These are phyloP conservation scores for Drosophila oshimai DNA, from an alignment of 1,140 invertebrate genomes.

Conservation along the genomic window DNA sequence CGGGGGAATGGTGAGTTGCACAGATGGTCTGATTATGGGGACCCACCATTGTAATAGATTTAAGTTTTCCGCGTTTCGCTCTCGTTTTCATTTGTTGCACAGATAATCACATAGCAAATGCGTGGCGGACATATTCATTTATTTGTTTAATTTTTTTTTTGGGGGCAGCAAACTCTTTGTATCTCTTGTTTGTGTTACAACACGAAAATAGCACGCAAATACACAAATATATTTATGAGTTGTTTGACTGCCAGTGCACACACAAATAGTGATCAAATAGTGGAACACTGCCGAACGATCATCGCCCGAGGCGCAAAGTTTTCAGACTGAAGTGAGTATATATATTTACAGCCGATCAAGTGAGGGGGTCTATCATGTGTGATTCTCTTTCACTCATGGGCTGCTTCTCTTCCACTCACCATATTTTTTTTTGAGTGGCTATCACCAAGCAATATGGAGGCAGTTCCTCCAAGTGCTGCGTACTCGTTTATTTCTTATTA, in stretches of 20 bases:
- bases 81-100: slow-evolving; percentile 38
- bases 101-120: slow-evolving; percentile 18
- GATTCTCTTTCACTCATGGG: neutral
- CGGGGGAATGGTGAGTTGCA: neutral
- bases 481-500: slow-evolving; percentile 12
- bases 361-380: too few species aligned
- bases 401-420: neutral
- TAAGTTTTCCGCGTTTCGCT: slow-evolving; percentile 21
- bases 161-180: neutral
- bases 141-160: slow-evolving; percentile 4
- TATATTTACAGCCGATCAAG: slow-evolving; percentile 28
- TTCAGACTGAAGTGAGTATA: slow-evolving; percentile 49
- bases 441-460: neutral
- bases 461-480: slow-evolving; percentile 3
- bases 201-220: slow-evolving; percentile 41
- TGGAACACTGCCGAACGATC: slow-evolving; percentile 25
- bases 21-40: slow-evolving; percentile 24
- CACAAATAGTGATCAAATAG: neutral
- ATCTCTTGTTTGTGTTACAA: slow-evolving; percentile 34
- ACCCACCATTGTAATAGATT: slow-evolving; percentile 52
- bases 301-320: slow-evolving; percentile 38
- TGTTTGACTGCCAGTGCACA: slow-evolving; percentile 10
- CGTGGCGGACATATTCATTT: slow-evolving; percentile 34
- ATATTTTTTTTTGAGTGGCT: neutral
- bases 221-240: slow-evolving; percentile 34